Evolutionary conservation across 2,113 vertebrate genomes (phyloP), one percentile per base, ranked within the genome.

Genomic region (Phaetusa simplex): DNA sequence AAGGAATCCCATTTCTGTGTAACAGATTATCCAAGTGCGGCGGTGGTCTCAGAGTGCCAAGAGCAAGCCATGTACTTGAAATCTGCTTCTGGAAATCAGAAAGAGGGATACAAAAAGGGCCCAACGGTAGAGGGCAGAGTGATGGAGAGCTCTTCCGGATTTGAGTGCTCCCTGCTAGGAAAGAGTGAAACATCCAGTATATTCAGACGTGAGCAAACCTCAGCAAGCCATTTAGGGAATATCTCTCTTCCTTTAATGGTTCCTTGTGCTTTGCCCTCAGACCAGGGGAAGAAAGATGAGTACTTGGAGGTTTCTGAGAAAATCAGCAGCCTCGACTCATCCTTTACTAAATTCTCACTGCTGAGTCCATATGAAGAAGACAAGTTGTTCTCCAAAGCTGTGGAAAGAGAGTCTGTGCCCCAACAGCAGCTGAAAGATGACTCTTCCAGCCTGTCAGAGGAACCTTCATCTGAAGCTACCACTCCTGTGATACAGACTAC

Each of bases 241-340:
- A 97, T 97, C 84, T 98, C 98, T 27, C 97, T 98, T 65, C 93
- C 97, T 69, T 97, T 98, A 84, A 98, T 97, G 59, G 93, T 95
- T 76, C 95, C 98, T 34, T 55, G 50, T 81, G 47, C 78, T 96
- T 98, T 97, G 96, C 96, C 90, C 82, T 95, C 97, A 97, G 23
- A 87, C 64, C 70, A 98, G 50, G 92, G 89, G 90, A 97, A 97
- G 12, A 99, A 99, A 93, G 99, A 99, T 36, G 99, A 99, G 77
- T 99, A 99, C 93, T 93, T 99, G 65, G 99, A 99, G 94, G 99
- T 99, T 49, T 99, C 99, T 34, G 98, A 99, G 93, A 99, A 99
- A 50, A 96, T 95, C 87, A 96, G 98, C 26, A 92, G 96, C 64
- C 97, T 98, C 34, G 98, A 98, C 71, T 98, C 98, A 16, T 96